A percentile compares a stretch with the other conserved stretches of the same genome.
Evolutionary conservation across 2,797 vertebrate genomes (phyloP).

Genomic region (Aselliscus stoliczkanus): DNA sequence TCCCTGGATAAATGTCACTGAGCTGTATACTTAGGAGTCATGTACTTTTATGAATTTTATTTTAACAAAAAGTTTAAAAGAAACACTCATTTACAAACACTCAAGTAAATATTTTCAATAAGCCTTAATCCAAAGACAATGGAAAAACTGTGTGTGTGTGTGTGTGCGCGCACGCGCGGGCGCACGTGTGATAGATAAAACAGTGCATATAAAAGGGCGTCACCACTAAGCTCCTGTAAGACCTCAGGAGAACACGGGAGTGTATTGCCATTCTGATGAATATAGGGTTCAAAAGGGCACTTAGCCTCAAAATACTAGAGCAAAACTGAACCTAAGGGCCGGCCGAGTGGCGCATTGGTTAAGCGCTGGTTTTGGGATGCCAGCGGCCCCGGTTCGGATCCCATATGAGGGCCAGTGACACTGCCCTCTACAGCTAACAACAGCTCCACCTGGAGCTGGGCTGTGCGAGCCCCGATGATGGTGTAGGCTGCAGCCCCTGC

Average conservation of each 20-base stretch:
- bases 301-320: neutral
- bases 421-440: too few species aligned
- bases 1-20: neutral
- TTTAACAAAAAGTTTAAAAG: neutral
- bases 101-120: constrained; percentile 16
- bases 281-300: neutral
- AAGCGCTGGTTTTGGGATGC: too few species aligned
- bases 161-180: too few species aligned
- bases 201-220: neutral
- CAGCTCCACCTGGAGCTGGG: too few species aligned
- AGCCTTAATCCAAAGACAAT: neutral
- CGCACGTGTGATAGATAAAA: neutral
- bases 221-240: neutral
- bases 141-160: neutral
- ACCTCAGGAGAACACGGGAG: neutral
- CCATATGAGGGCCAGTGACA: too few species aligned
- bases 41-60: neutral
- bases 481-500: too few species aligned
- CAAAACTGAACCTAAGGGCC: neutral
- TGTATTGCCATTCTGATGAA: neutral
- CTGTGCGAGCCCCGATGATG: too few species aligned
- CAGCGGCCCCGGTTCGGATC: too few species aligned
- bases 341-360: too few species aligned
- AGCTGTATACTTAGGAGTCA: neutral
- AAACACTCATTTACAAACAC: neutral